Conservation (phyloP, 2,797 vertebrate genomes). For the Decapterus maruadsi region DNA sequence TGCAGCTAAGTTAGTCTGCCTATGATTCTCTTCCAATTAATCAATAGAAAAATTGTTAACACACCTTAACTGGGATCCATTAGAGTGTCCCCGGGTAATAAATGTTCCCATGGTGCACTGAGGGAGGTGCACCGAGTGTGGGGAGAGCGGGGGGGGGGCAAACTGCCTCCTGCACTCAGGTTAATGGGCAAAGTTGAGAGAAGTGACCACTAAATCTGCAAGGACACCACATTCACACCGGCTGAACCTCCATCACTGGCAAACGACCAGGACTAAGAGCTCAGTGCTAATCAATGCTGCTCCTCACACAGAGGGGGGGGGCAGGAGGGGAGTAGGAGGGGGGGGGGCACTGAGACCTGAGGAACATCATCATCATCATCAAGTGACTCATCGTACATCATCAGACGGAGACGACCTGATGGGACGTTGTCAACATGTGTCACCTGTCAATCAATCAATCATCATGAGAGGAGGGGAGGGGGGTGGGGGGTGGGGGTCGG, state of each 20-base stretch:
- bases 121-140: constrained; percentile 2
- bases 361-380: background rate
- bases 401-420: no score
- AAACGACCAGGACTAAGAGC: constrained; percentile 70
- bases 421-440: no score
- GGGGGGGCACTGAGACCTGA: constrained; percentile 16
- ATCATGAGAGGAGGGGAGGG: no score
- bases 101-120: constrained; percentile 89
- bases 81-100: constrained; percentile 95
- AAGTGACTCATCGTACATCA: constrained; percentile 52
- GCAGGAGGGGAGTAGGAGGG: constrained; percentile 7
- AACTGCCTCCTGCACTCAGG: constrained; percentile 87
- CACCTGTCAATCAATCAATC: no score
- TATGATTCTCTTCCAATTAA: constrained; percentile 93
- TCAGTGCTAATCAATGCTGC: constrained; percentile 66
- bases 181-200: constrained; percentile 89
- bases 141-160: constrained; percentile 49
- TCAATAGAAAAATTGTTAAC: constrained; percentile 99
- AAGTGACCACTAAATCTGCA: constrained; percentile 88
- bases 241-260: constrained; percentile 62
- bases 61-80: constrained; percentile 99
- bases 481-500: no score
- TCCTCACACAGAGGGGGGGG: constrained; percentile 35
- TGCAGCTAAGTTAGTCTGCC: constrained; percentile 93
- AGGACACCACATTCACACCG: constrained; percentile 83